Evolutionary conservation across 2,888 invertebrate species (phyloP).

Genomic region (Vesta saturnalis): DNA sequence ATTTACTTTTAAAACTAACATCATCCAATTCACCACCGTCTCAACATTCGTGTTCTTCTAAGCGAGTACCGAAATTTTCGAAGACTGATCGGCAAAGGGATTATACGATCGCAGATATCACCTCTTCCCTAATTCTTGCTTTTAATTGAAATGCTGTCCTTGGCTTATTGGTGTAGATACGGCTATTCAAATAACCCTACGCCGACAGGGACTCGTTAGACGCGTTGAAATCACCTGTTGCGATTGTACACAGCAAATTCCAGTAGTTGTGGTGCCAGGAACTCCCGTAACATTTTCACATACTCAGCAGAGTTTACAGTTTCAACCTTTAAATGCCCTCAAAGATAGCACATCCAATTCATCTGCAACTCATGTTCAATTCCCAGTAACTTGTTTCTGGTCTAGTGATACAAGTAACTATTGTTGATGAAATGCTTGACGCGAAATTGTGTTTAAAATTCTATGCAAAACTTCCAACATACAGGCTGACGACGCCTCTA

Average conservation of each 20-base stretch:
- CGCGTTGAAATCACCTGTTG: not conserved
- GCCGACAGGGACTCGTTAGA: not conserved
- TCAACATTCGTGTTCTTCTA: not conserved
- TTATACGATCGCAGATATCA: not conserved
- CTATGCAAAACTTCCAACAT: no score
- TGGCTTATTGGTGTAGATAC: not conserved
- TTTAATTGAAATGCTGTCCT: not conserved
- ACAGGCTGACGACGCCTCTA: no score
- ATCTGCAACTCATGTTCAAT: no score
- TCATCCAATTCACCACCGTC: not conserved
- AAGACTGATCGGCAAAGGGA: not conserved
- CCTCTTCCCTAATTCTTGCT: not conserved
- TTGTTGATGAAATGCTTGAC: no score
- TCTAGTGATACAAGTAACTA: no score
- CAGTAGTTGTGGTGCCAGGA: not conserved
- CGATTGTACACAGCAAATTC: slow-evolving; percentile 1
- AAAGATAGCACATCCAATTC: no score
- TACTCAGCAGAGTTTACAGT: not conserved
- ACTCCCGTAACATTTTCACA: slow-evolving; percentile 3
- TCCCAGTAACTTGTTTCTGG: no score
- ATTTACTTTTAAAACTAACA: not conserved
- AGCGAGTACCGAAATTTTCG: not conserved
- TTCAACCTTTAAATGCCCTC: no score
- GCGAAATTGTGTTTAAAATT: no score
- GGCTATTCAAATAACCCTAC: not conserved